Conservation (phyloP, 2,113 vertebrate genomes). For the Psilopsiagon aymara region DNA sequence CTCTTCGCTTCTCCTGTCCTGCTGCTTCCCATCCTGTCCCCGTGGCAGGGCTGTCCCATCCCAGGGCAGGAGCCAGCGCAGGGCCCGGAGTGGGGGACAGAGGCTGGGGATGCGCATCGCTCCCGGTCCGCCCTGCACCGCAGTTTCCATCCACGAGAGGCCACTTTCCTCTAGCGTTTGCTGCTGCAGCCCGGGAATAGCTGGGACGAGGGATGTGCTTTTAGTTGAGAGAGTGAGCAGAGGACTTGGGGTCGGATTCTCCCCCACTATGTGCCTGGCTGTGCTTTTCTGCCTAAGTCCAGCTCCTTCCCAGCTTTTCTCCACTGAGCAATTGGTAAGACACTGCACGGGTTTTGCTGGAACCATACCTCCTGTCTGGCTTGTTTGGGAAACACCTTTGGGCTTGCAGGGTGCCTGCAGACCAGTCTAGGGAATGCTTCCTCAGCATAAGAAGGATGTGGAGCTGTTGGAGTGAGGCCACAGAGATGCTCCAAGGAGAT, state of each 20-base stretch:
- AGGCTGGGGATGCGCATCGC: not conserved
- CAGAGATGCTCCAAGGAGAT: not conserved
- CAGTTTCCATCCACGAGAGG: constrained; percentile 11
- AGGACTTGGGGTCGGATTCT: not conserved
- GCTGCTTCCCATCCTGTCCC: not conserved
- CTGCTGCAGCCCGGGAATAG: not conserved
- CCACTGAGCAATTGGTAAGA: fast-evolving
- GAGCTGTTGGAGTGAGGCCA: not conserved
- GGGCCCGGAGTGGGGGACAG: too few species aligned
- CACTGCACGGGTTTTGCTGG: not conserved
- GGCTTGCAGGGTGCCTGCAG: not conserved
- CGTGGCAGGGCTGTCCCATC: not conserved
- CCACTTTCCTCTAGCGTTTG: not conserved
- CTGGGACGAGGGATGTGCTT: fast-evolving
- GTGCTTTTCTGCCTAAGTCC: not conserved
- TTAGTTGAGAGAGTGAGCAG: fast-evolving
- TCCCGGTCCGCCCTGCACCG: not conserved
- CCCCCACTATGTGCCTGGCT: fast-evolving
- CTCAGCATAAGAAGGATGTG: not conserved
- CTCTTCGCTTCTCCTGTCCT: not conserved
- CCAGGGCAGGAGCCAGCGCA: not conserved
- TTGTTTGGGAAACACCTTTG: not conserved
- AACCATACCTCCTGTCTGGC: fast-evolving
- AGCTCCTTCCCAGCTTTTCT: not conserved
- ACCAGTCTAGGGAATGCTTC: not conserved